Percentiles rank a stretch among this genome's conserved stretches.
Conservation (phyloP, 2,888 invertebrate species). For the Timandra comae region DNA sequence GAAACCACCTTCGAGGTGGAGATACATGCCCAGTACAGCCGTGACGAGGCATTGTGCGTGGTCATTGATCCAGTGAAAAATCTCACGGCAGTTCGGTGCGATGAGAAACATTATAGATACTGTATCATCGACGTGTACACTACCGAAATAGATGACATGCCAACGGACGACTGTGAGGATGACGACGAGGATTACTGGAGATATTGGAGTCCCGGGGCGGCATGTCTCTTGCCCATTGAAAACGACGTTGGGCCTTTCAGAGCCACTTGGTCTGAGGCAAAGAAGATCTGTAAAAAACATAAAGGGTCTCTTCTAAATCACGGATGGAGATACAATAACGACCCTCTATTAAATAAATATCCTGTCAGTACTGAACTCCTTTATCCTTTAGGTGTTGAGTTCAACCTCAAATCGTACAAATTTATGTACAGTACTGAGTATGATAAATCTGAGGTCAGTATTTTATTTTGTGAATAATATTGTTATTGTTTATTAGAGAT, state of each 20-base stretch:
- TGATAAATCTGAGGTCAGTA: conserved; percentile 24
- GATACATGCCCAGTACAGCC: conserved; percentile 27
- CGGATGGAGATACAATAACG: conserved; percentile 64
- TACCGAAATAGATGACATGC: conserved; percentile 26
- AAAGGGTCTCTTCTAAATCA: conserved; percentile 49
- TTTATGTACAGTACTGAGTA: conserved; percentile 34
- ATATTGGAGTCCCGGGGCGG: conserved; percentile 50
- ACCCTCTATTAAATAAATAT: conserved; percentile 27
- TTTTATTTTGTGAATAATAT: too few relatives aligned
- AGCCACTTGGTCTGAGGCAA: conserved; percentile 58
- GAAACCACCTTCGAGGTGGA: conserved; percentile 37
- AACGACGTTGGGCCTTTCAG: conserved; percentile 45
- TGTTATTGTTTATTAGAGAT: background rate
- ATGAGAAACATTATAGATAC: conserved; percentile 51
- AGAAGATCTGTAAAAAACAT: conserved; percentile 36
- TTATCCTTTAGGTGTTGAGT: conserved; percentile 49
- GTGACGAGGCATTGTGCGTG: conserved; percentile 51
- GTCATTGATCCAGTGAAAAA: conserved; percentile 44
- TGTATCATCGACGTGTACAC: conserved; percentile 55
- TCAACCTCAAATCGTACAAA: conserved; percentile 30
- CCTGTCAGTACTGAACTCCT: conserved; percentile 19
- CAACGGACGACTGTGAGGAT: conserved; percentile 40
- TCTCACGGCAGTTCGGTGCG: conserved; percentile 49
- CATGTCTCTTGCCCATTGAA: conserved; percentile 46
- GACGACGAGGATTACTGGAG: conserved; percentile 25